Base-by-base conservation (phyloP, 2,888 invertebrate species). In the Mongoloraphidia duomilia region DNA sequence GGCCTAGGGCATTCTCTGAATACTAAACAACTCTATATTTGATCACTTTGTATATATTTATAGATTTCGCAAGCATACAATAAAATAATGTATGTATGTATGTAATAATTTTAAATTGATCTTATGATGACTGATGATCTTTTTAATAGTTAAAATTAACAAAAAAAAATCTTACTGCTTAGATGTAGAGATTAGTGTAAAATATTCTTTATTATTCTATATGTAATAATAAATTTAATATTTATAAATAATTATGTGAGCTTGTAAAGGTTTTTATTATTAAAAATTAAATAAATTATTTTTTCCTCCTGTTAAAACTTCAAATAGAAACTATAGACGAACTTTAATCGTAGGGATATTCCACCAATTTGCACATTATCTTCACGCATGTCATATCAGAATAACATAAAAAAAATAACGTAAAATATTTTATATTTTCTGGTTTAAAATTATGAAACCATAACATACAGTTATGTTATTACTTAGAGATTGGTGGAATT, bases 171-270 rank as follows among this genome's bases (percentile, higher is more conserved):
- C 12, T 42, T 42, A 42, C 42, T 42, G 42, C 42, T 42, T 42
- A 42, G 42, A 42, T 42, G 42, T 42, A 42, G 26, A 6, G 42
- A 42, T 42, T 42, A 42, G 33, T 42, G 42, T 42, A 42, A 42
- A 42, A 42, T 42, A 42, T 42, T 42, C 42, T 42, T 42, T 42
- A 42, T 33, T 42, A 42, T 42, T 42, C 17, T 33, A 33, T 42
- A 34, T 42, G 42, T 42, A 33, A 42, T 39, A 39, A 39, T 42
- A 42, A 42, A 42, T 42, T 42, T 42, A 42, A 42, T 42, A 42
- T 42, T 42, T 42, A 42, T 42, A 42, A 42, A 12, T 42, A 42
- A 42, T 42, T 42, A 42, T 42, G 33, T 42, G 33, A 39, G 40
- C 40, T 39, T 39, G 40, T 39, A 39, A 39, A 39, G 40, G 40